Base-by-base conservation (phyloP, 2,113 vertebrate genomes). In the Verasper variegatus region DNA sequence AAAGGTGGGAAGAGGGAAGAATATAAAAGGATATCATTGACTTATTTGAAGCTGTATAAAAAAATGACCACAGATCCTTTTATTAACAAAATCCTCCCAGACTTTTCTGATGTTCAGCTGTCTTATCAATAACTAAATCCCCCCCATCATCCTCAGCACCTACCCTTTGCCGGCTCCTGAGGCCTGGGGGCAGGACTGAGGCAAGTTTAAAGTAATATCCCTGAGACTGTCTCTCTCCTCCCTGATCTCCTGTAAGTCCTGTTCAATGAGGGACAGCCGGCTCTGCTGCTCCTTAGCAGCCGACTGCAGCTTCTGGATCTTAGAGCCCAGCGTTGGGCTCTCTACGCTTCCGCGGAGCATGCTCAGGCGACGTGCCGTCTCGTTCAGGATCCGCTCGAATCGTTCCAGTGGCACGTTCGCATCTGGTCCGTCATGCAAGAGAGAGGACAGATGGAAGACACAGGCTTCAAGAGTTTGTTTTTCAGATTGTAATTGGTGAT, bases 211-310 rank as follows among this genome's bases (percentile, higher is more conserved):
- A 75, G 95, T 89, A 57, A 99, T 97, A 91, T 96, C 95, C 85
- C 95, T 95, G 87, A 99, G 77, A 90, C 96, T 98, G 86, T 87
- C 82, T 85, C 95, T 96, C 92, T 98, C 96, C 0, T 95, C 93
- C 0, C 13, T 87, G 87, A 98, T 96, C 90, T 97, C 96, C 4
- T 90, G 92, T 1, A 99, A 89, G 87, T 96, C 95, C 0, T 81
- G 92, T 58, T 98, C 95, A 0, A 97, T 93, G 0, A 69, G 85
- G 54, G 87, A 90, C 84, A 98, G 92, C 63, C 92, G 93, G 61
- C 91, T 89, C 75, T 71, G 84, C 86, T 99, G 97, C 67, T 86
- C 90, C 5, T 81, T 69, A 0, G 96, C 95, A 8, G 96, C 96
- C 10, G 78, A 88, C 23, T 89, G 92, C 86, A 99, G 89, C 62